Base-by-base conservation (phyloP, 2,113 vertebrate genomes). In the Glareola pratincola region DNA sequence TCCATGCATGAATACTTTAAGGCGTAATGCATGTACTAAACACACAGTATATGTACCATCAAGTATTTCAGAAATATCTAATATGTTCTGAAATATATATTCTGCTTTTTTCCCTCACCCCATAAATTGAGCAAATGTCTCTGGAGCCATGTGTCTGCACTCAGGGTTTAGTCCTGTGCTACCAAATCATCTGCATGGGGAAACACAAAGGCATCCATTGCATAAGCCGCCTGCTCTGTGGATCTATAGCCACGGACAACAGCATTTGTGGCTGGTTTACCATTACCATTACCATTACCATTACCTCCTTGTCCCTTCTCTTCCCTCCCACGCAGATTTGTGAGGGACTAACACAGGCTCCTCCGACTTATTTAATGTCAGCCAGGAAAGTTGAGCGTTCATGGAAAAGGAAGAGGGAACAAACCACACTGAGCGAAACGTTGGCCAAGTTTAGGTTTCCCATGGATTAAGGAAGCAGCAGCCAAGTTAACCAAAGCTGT, bases 31-130 rank as follows among this genome's bases (percentile, higher is more conserved):
- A 95, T 91, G 66, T 60, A 75, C 91, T 94, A 94, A 97, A 94
- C 80, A 95, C 62, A 74, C 47, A 72, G 43, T 94, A 94, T 92
- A 97, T 94, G 91, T 93, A 94, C 92, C 92, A 95, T 96, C 94
- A 92, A 96, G 41, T 94, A 68, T 92, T 95, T 94, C 74, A 82
- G 91, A 96, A 96, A 94, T 94, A 94, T 47, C 69, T 92, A 96
- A 96, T 95, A 88, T 72, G 76, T 85, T 94, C 91, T 94, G 92
- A 96, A 94, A 92, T 91, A 92, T 45, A 72, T 91, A 89, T 94
- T 95, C 95, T 78, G 48, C 73, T 87, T 92, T 93, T 94, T 91
- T 64, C 91, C 22, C 19, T 90, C 88, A 95, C 64, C 45, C 76
- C 89, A 97, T 95, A 97, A 96, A 95, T 84, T 73, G 66, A 91